Conservation (phyloP, 2,888 invertebrate genomes). For the Stenodema calcarata region DNA sequence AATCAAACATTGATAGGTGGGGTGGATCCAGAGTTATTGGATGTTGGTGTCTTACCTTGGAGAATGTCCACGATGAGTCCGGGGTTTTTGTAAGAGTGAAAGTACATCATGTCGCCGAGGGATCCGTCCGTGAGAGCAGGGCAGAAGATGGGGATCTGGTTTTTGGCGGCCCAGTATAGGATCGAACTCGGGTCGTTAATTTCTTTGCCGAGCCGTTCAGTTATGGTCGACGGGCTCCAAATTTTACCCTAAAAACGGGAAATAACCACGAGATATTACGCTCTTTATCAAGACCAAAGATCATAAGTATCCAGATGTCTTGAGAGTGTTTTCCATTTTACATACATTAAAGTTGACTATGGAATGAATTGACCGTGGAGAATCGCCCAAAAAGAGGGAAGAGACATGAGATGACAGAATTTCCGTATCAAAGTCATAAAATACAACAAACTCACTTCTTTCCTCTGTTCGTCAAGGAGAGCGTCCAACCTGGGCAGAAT, state of each 20-base stretch:
- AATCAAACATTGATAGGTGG: too few relatives aligned
- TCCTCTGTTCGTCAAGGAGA: slow-evolving; percentile 86
- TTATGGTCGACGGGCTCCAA: slow-evolving; percentile 94
- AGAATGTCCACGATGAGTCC: slow-evolving; percentile 93
- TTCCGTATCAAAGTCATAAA: too few relatives aligned
- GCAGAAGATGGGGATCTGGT: slow-evolving; percentile 96
- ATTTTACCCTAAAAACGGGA: slow-evolving; percentile 59
- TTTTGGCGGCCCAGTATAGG: slow-evolving; percentile 95
- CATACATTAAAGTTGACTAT: too few relatives aligned
- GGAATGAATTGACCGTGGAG: too few relatives aligned
- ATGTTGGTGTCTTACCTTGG: slow-evolving; percentile 75
- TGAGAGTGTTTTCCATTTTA: too few relatives aligned
- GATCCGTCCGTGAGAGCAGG: slow-evolving; percentile 98
- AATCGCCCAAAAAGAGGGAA: too few relatives aligned
- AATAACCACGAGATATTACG: too few relatives aligned
- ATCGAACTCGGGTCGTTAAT: slow-evolving; percentile 91
- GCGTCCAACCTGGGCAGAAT: slow-evolving; percentile 89
- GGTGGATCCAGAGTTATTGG: too few relatives aligned
- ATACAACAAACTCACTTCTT: slow-evolving; percentile 62
- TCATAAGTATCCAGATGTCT: too few relatives aligned
- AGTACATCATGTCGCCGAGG: slow-evolving; percentile 98
- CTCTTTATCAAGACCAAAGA: too few relatives aligned
- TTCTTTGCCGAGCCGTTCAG: slow-evolving; percentile 83
- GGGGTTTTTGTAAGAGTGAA: slow-evolving; percentile 92
- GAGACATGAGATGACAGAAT: too few relatives aligned